Evolutionary conservation across 2,113 vertebrate genomes (phyloP).

Genomic region (Varanus komodoensis): DNA sequence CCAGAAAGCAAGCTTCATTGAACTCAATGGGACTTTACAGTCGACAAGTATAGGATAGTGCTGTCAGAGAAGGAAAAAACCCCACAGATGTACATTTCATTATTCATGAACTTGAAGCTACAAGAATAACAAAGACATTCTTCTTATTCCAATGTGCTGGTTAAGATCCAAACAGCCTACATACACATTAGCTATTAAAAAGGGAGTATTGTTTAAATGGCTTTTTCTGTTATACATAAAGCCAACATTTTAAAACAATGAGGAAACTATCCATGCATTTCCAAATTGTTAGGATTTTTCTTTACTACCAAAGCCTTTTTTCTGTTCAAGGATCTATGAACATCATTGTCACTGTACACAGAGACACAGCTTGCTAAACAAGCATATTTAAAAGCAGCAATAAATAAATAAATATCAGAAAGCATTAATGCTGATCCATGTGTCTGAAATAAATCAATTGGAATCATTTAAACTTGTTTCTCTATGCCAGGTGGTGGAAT

Average conservation of each 20-base stretch:
- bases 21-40: background rate
- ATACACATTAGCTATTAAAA: constrained; percentile 44
- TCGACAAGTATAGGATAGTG: background rate
- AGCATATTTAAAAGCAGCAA: background rate
- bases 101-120: constrained; percentile 30
- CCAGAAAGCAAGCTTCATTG: background rate
- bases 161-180: constrained; percentile 25
- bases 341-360: background rate
- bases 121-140: constrained; percentile 51
- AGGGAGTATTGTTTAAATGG: constrained; percentile 56
- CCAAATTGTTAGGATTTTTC: constrained; percentile 43
- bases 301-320: constrained; percentile 16
- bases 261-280: constrained; percentile 56
- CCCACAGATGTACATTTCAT: constrained; percentile 19
- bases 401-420: background rate
- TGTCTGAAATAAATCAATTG: background rate
- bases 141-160: constrained; percentile 35
- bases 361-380: background rate
- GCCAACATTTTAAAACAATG: constrained; percentile 22
- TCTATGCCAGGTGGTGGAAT: too few species aligned
- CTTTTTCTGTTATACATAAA: constrained; percentile 49
- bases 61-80: background rate
- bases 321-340: background rate
- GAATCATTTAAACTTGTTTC: too few species aligned
- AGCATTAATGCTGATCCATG: background rate